Percentiles rank a stretch among this genome's conserved stretches.
Evolutionary conservation across 92 coral and sea anemone genomes (phyloP).

Genomic region (Diadumene lineata): DNA sequence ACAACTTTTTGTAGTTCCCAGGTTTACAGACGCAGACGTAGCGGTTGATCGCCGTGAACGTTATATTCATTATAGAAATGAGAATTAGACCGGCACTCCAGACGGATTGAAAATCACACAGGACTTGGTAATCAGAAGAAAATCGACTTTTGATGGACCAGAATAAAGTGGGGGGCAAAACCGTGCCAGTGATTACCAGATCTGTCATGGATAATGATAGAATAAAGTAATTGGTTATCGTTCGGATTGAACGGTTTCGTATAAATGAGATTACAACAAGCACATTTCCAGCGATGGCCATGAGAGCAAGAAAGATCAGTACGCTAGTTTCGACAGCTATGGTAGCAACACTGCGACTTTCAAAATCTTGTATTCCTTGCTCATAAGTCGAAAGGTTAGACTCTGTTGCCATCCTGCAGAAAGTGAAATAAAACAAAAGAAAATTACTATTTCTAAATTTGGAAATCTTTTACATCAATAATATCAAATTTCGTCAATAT

Average conservation of each 20-base stretch:
- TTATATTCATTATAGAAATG: slow-evolving; percentile 11
- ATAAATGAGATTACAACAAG: slow-evolving; percentile 16
- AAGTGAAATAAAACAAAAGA: too few relatives aligned
- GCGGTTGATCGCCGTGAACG: slow-evolving; percentile 17
- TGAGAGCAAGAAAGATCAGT: not conserved
- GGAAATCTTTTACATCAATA: too few relatives aligned
- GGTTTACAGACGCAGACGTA: slow-evolving; percentile 27
- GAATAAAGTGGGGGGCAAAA: slow-evolving; percentile 10
- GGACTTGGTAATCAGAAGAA: not conserved
- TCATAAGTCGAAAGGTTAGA: not conserved
- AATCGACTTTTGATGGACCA: slow-evolving; percentile 5
- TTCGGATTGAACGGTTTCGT: slow-evolving; percentile 21
- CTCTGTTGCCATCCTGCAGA: not conserved
- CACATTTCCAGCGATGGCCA: slow-evolving; percentile 20
- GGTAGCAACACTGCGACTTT: not conserved
- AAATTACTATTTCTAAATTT: too few relatives aligned
- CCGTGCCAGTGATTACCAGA: not conserved
- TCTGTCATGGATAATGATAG: slow-evolving; percentile 25
- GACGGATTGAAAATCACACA: slow-evolving; percentile 31
- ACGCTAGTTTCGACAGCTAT: slow-evolving; percentile 11
- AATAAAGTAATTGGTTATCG: slow-evolving; percentile 32
- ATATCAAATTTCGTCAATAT: not conserved
- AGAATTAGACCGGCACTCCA: not conserved
- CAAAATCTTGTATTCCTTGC: not conserved
- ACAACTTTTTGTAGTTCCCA: slow-evolving; percentile 11